Evolutionary conservation across 2,113 vertebrate genomes (phyloP), one percentile per base, ranked within the genome.

Genomic region (Sander lucioperca): DNA sequence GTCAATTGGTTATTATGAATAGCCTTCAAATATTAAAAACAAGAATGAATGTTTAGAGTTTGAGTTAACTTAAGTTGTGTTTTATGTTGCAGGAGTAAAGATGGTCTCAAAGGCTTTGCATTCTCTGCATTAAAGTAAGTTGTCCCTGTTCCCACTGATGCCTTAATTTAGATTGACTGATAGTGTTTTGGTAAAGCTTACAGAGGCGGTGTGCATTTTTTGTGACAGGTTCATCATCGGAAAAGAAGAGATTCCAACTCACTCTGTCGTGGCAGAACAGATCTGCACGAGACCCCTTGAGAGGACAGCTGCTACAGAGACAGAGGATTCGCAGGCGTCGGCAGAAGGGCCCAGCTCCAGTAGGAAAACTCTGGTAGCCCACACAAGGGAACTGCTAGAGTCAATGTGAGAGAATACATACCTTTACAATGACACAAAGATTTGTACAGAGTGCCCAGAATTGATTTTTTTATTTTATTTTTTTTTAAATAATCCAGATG

Each of bases 71-170:
- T 33, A 11, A 43, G 39, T 43, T 73, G 53, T 94, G 82, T 13
- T 93, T 57, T 94, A 0, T 69, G 0, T 54, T 96, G 82, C 92
- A 99, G 98, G 86, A 97, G 95, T 93, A 98, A 98, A 94, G 97
- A 99, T 79, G 98, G 98, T 71, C 97, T 99, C 85, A 97, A 99
- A 92, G 98, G 98, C 89, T 99, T 99, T 94, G 95, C 96, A 2
- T 99, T 98, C 80, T 98, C 98, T 51, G 98, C 98, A 5, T 94
- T 99, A n/a, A 98, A 99, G 98, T 99, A 96, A 96, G 98, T 96
- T 36, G 1, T 23, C 39, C 5, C 15, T 27, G 0, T 27, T 81
- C 8, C 36, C 23, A 48, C n/a, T 2, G 43, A 8, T 45, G 13
- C 13, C 11, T 71, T 19, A 4, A 13, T 58, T 30, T 50, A 67